Conservation (phyloP, 2,113 vertebrate species). For the Apeltes quadracus region DNA sequence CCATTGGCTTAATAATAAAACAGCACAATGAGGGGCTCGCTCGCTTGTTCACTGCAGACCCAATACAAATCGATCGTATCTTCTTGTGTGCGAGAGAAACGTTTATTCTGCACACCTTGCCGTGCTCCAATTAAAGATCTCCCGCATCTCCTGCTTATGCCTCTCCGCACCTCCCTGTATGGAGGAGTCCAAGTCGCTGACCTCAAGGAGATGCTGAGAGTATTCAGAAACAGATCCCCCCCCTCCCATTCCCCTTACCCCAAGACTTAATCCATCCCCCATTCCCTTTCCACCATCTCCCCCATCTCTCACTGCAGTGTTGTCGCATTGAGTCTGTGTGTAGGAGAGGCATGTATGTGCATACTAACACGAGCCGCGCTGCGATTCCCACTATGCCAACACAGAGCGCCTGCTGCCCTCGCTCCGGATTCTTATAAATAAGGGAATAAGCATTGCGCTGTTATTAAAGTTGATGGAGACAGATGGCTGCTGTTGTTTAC, state of each 20-base stretch:
- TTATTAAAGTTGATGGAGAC: constrained; percentile 78
- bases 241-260: constrained; percentile 26
- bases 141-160: constrained; percentile 32
- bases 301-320: constrained; percentile 74
- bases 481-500: constrained; percentile 77
- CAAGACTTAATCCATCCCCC: constrained; percentile 41
- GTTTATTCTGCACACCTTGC: constrained; percentile 60
- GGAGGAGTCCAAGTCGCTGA: constrained; percentile 51
- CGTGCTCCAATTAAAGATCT: constrained; percentile 56
- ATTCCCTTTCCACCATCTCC: constrained; percentile 51
- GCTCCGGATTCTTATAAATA: constrained; percentile 65
- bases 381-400: constrained; percentile 52
- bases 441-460: constrained; percentile 65
- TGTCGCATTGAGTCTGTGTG: constrained; percentile 77
- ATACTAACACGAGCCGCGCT: constrained; percentile 72
- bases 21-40: constrained; percentile 63
- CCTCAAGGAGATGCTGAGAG: constrained; percentile 65
- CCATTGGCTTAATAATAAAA: constrained; percentile 75
- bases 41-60: constrained; percentile 47
- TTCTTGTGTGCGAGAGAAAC: constrained; percentile 47
- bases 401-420: constrained; percentile 49
- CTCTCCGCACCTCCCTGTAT: constrained; percentile 13
- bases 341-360: constrained; percentile 75
- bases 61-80: constrained; percentile 54
- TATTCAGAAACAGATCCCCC: constrained; percentile 62